Percentiles rank a stretch among this genome's conserved stretches.
Conservation (phyloP, 2,888 invertebrate genomes). For the Toxonevra muliebris region DNA sequence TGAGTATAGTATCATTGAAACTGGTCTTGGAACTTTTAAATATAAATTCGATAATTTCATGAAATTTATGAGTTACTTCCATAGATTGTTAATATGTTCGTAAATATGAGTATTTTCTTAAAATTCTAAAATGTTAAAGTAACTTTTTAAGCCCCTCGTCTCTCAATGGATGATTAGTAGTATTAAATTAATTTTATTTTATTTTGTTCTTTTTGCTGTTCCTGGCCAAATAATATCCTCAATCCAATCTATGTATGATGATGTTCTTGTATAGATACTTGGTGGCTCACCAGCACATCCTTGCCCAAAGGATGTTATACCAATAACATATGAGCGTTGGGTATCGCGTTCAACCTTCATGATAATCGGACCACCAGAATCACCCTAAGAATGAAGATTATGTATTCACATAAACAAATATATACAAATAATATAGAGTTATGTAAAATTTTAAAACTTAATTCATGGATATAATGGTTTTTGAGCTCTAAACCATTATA, state of each 20-base stretch:
- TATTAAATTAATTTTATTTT: no score
- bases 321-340: slow-evolving; percentile 37
- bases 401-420: not conserved
- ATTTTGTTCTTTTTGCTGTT: not conserved
- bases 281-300: slow-evolving; percentile 55
- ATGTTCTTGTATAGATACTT: slow-evolving; percentile 53
- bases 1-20: no score
- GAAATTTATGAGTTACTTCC: no score
- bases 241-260: slow-evolving; percentile 54
- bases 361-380: slow-evolving; percentile 44
- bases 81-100: no score
- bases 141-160: not conserved
- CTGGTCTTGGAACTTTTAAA: no score
- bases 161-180: not conserved
- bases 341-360: slow-evolving; percentile 37
- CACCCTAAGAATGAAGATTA: slow-evolving; percentile 29
- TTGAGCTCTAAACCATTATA: not conserved
- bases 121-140: not conserved
- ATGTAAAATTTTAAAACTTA: not conserved
- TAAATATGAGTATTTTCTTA: no score
- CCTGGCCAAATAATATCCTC: slow-evolving; percentile 53
- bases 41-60: no score
- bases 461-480: not conserved
- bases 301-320: slow-evolving; percentile 47
- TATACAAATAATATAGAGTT: no score